A percentile compares a stretch with the other conserved stretches of the same genome.
Evolutionary conservation across 2,888 invertebrate species (phyloP).

Genomic region (Choristoneura rosaceana): DNA sequence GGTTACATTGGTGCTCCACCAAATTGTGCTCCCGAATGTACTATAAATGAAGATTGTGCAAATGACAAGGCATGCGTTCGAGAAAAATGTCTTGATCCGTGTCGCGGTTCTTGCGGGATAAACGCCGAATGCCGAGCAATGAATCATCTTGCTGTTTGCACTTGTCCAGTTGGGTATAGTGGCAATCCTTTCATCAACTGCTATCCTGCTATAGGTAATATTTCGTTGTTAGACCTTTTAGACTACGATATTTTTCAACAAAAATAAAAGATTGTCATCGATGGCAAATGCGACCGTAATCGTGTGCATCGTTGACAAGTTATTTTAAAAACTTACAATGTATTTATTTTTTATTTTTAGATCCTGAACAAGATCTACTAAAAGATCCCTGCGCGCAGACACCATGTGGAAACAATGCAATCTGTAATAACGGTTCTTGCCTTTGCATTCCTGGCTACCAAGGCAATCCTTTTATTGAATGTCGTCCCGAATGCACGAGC

Average conservation of each 20-base stretch:
- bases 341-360: slow-evolving; percentile 54
- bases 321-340: background rate
- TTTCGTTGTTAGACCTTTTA: background rate
- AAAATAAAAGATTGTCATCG: background rate
- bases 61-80: slow-evolving; percentile 89
- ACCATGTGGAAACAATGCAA: slow-evolving; percentile 88
- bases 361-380: slow-evolving; percentile 63
- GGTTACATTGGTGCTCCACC: slow-evolving; percentile 89
- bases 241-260: background rate
- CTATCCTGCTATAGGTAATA: slow-evolving; percentile 64
- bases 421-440: slow-evolving; percentile 86
- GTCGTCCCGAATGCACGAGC: slow-evolving; percentile 91
- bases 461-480: slow-evolving; percentile 89
- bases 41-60: slow-evolving; percentile 91
- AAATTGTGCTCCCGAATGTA: slow-evolving; percentile 91
- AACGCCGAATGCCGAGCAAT: slow-evolving; percentile 89
- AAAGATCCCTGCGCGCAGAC: slow-evolving; percentile 86
- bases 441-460: slow-evolving; percentile 86
- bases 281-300: too few species aligned
- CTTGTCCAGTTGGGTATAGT: slow-evolving; percentile 87
- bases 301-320: background rate
- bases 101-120: slow-evolving; percentile 89
- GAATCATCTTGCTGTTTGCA: slow-evolving; percentile 92
- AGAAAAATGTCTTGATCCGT: slow-evolving; percentile 91
- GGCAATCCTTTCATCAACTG: slow-evolving; percentile 90